Evolutionary conservation across 1,140 invertebrate genomes (phyloP).

Genomic region (Drosophila suzukii): DNA sequence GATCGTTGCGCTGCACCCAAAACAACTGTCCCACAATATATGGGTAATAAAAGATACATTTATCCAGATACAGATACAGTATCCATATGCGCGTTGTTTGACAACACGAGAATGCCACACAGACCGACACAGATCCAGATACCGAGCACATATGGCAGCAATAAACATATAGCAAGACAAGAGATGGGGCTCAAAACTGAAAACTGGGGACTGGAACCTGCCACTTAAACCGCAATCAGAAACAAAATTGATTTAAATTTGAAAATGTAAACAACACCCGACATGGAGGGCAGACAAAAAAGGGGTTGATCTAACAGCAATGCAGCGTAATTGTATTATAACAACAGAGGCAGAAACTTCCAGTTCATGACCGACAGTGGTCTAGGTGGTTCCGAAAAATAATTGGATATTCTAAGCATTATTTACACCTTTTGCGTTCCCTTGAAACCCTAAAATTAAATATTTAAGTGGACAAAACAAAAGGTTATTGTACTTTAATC

Average conservation of each 20-base stretch:
- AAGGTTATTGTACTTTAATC: background rate
- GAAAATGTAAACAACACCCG: constrained; percentile 63
- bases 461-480: background rate
- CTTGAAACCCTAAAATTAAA: background rate
- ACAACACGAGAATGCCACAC: constrained; percentile 42
- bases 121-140: constrained; percentile 25
- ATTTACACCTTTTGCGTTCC: background rate
- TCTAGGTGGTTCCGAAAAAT: background rate
- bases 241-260: constrained; percentile 77
- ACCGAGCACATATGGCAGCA: constrained; percentile 55
- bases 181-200: constrained; percentile 39
- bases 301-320: constrained; percentile 18
- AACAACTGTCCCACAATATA: constrained; percentile 52
- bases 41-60: constrained; percentile 65
- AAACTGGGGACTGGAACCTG: constrained; percentile 46
- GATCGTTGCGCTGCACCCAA: constrained; percentile 48
- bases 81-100: constrained; percentile 45
- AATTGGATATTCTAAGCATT: background rate
- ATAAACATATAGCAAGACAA: constrained; percentile 56
- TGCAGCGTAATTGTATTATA: constrained; percentile 31
- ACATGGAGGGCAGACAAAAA: background rate
- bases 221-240: constrained; percentile 77
- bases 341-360: constrained; percentile 4
- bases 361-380: constrained; percentile 21
- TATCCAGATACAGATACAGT: constrained; percentile 48